Base-by-base conservation (phyloP, 2,797 vertebrate species). In the Nyctalus aviator region DNA sequence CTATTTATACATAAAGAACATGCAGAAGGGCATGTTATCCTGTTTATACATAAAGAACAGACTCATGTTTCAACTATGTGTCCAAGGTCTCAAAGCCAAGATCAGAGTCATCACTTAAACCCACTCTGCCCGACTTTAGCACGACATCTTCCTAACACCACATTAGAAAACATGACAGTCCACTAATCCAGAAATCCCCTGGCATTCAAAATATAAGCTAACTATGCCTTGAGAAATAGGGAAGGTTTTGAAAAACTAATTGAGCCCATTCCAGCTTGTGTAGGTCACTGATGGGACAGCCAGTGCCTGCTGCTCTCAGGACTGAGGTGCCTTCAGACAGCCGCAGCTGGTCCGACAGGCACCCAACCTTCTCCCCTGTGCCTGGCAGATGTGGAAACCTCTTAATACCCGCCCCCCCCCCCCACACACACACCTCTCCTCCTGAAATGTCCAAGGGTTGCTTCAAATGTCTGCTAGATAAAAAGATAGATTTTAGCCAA, bases 191-290 rank as follows among this genome's bases (percentile, higher is more conserved):
- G 25, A 91, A 91, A 72, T 73, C 44, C 78, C 4, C 13, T 64
- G 84, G 55, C 50, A 85, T 41, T 89, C 5, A 14, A 3, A 53
- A 37, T 73, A 78, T 25, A 69, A 91, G 84, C 10, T 62, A 96
- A 77, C 86, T 78, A 91, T 76, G 77, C 4, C 5, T 86, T 93
- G 93, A 64, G 84, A 90, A 76, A 11, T 41, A 50, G 11, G 8
- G 4, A 76, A 69, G 1, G 4, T 37, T 85, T 76, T 53, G 17
- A 32, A 75, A 68, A 66, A 1, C n/a, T 44, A 68, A 44, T 37
- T 48, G 23, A n/a, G 15, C 2, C 78, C 88, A 90, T 66, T 44
- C 9, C 14, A 59, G 46, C 57, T 37, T n/a, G 15, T 77, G 82
- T 18, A 64, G 21, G 5, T 44, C n/a, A 53, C 32, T 44, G 1